phyloP scores from a whole-genome alignment of 2,888 invertebrate species.

The Drosophila paucipuncta region DNA sequence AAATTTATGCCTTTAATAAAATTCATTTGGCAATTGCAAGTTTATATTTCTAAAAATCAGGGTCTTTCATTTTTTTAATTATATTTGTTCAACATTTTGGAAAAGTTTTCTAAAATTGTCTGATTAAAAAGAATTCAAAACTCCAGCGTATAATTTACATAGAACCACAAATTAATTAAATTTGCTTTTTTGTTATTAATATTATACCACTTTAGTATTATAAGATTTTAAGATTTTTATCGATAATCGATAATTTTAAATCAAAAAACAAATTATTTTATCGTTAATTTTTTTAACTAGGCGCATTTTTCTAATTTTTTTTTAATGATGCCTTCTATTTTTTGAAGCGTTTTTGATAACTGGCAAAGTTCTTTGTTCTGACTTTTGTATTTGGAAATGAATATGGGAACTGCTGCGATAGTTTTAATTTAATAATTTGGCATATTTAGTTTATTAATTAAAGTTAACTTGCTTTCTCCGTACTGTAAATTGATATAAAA shows the following conservation, averaged over 20 bases:
- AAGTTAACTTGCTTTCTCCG: accelerated
- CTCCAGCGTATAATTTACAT: not conserved
- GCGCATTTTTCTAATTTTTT: not conserved
- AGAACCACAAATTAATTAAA: not conserved
- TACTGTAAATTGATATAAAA: no score
- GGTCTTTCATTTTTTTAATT: accelerated
- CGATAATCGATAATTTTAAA: not conserved
- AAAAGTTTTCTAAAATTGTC: not conserved
- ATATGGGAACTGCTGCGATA: not conserved
- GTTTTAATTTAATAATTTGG: not conserved
- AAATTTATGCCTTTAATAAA: not conserved
- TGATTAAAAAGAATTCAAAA: not conserved
- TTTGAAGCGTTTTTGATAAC: not conserved
- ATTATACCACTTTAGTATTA: not conserved
- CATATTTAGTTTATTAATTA: not conserved
- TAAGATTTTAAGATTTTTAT: no score
- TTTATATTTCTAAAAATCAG: not conserved
- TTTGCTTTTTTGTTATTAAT: not conserved
- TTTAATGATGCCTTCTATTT: accelerated
- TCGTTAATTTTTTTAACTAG: not conserved
- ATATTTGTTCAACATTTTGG: not conserved
- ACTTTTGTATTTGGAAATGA: not conserved
- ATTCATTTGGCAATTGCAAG: not conserved
- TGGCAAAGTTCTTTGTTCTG: not conserved
- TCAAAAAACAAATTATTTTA: not conserved